Base-by-base conservation (phyloP, 2,888 invertebrate species). In the Coelogynopora nodosa region DNA sequence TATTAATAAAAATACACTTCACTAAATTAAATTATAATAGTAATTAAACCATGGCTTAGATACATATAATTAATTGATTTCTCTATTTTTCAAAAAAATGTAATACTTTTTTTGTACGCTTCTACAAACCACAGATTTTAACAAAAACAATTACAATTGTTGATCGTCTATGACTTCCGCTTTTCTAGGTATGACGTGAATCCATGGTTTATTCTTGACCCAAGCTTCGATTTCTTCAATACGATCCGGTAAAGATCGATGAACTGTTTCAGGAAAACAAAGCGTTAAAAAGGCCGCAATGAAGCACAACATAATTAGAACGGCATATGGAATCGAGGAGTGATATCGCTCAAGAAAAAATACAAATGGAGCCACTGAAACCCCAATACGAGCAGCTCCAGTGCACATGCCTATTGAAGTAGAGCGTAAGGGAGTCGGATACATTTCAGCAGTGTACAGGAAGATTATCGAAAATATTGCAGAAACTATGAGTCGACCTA, bases 401-500 rank as follows among this genome's bases (percentile, higher is more conserved):
- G 80, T 81, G 27, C 80, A 80, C 31, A 86, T 82, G 23, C 81
- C 86, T 26, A 86, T 82, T 10, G 81, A 67, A 1, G 82, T 81
- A 0, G 84, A 80, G 29, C 86, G 81, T 10, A 86, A 2, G 29
- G 81, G 82, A 0, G 86, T 86, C 0, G 86, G 86, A 26, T 80
- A 86, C 74, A 86, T 80, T 31, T 86, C 86, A 10, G 74, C 80
- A 0, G 80, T 28, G 82, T 86, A 80, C 28, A 86, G 74, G 31
- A 86, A 86, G 31, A 86, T 86, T 1, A 82, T 80, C 26, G 67
- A 29, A 28, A 86, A 86, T 0, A 86, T 86, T 30, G 31, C 82
- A 5, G 81, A 80, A 30, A 31, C 31, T 0, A 82, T 18, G 28
- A 86, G 26, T 30, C 80, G 67, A 1, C 86, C 86, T 30, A 82